phyloP scores from a whole-genome alignment of 2,888 invertebrate species.

The Drosophila nr. medialis region DNA sequence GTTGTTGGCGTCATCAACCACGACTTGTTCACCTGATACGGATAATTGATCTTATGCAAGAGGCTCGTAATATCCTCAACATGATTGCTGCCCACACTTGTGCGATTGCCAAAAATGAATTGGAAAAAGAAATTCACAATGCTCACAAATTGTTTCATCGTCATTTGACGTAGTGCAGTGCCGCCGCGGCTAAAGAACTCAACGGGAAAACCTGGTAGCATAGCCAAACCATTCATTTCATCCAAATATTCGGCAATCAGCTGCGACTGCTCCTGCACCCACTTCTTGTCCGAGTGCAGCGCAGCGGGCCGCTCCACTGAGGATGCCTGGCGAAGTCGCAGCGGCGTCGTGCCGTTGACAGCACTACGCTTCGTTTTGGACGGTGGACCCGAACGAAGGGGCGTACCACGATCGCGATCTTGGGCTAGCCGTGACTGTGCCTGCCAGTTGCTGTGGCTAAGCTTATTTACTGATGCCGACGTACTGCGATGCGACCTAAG shows the following conservation, averaged over 20 bases:
- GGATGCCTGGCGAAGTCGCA: slow-evolving; percentile 46
- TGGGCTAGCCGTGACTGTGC: slow-evolving; percentile 16
- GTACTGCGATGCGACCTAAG: slow-evolving; percentile 39
- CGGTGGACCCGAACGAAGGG: slow-evolving; percentile 12
- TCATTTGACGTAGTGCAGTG: slow-evolving; percentile 80
- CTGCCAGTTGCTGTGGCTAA: slow-evolving; percentile 25
- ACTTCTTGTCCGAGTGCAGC: slow-evolving; percentile 82
- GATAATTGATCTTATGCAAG: slow-evolving; percentile 81
- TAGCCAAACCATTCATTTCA: slow-evolving; percentile 34
- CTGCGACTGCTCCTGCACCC: slow-evolving; percentile 77
- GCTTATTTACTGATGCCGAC: slow-evolving; percentile 16
- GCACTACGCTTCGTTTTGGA: slow-evolving; percentile 21
- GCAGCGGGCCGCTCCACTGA: slow-evolving; percentile 72
- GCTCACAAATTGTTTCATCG: slow-evolving; percentile 83
- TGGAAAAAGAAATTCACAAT: slow-evolving; percentile 81
- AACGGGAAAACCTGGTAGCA: slow-evolving; percentile 56
- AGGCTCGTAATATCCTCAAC: slow-evolving; percentile 81
- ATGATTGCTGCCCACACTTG: slow-evolving; percentile 76
- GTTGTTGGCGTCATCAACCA: slow-evolving; percentile 84
- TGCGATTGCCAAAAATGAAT: slow-evolving; percentile 77
- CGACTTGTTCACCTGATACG: slow-evolving; percentile 82
- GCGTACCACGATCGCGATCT: slow-evolving; percentile 38
- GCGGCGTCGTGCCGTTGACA: slow-evolving; percentile 38
- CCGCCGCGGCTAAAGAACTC: slow-evolving; percentile 73
- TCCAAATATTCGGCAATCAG: slow-evolving; percentile 78